Conservation (phyloP, 2,888 invertebrate genomes). For the Temnothorax ravouxi region DNA sequence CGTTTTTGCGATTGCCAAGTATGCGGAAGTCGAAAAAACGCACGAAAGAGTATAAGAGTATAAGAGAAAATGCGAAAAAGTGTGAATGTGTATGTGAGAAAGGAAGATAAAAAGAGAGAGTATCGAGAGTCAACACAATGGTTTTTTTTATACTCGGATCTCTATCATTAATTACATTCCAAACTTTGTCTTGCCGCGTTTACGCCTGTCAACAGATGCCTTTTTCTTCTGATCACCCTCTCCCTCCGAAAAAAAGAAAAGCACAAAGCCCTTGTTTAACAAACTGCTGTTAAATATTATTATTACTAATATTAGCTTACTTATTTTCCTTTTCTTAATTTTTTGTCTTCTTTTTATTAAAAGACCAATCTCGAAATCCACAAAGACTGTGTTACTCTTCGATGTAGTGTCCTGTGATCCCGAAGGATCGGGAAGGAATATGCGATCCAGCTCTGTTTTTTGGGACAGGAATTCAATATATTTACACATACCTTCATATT, state of each 20-base stretch:
- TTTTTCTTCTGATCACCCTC: background rate
- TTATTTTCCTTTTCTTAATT: background rate
- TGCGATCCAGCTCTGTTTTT: constrained; percentile 37
- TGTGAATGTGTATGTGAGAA: constrained; percentile 9
- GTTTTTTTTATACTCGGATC: constrained; percentile 55
- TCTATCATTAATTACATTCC: constrained; percentile 45
- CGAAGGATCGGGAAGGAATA: constrained; percentile 36
- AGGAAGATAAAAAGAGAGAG: constrained; percentile 14
- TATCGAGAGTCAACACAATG: constrained; percentile 67
- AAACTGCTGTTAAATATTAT: constrained; percentile 12
- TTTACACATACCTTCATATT: constrained; percentile 61
- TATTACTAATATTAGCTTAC: background rate
- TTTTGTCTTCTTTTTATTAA: constrained; percentile 37
- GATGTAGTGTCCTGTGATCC: constrained; percentile 46
- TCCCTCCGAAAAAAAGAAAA: background rate
- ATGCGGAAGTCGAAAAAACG: constrained; percentile 47
- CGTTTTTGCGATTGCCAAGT: constrained; percentile 62
- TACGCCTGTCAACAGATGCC: background rate
- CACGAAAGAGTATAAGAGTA: constrained; percentile 13
- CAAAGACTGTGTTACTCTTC: constrained; percentile 72
- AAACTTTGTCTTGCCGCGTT: constrained; percentile 27
- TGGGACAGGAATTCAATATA: constrained; percentile 62
- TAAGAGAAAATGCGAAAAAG: background rate
- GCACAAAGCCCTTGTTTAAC: background rate
- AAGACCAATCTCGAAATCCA: constrained; percentile 54